Evolutionary conservation across 2,888 invertebrate genomes (phyloP).

Genomic region (Taenaris catops): DNA sequence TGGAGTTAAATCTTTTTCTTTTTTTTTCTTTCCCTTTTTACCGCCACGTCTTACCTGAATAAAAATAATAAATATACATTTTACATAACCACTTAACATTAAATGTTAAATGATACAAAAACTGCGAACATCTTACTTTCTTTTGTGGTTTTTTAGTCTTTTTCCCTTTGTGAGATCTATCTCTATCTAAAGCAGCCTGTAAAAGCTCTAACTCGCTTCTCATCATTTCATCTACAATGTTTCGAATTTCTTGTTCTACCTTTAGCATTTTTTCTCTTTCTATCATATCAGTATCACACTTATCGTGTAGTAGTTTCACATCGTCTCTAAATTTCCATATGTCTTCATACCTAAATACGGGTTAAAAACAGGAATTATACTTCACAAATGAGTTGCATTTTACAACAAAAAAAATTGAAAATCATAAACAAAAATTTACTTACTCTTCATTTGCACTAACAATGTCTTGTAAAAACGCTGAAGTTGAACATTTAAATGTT

Average conservation of each 20-base stretch:
- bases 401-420: no score
- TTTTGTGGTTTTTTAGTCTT: slow-evolving; percentile 89
- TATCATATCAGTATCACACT: slow-evolving; percentile 90
- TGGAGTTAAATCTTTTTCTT: slow-evolving; percentile 96
- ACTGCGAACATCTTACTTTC: slow-evolving; percentile 58
- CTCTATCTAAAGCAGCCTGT: slow-evolving; percentile 86
- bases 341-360: slow-evolving; percentile 81
- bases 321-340: slow-evolving; percentile 92
- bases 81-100: no score
- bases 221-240: slow-evolving; percentile 89
- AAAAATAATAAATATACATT: slow-evolving; percentile 6
- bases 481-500: slow-evolving; percentile 84
- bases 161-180: slow-evolving; percentile 86
- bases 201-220: slow-evolving; percentile 84
- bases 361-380: no score
- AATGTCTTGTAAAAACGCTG: slow-evolving; percentile 86
- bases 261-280: slow-evolving; percentile 89
- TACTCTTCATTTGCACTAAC: slow-evolving; percentile 86
- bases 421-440: slow-evolving; percentile 25
- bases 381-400: no score
- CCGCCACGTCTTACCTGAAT: slow-evolving; percentile 84
- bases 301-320: slow-evolving; percentile 85
- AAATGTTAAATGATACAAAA: no score
- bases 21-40: slow-evolving; percentile 95
- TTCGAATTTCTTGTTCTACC: slow-evolving; percentile 90